Evolutionary conservation across 2,113 vertebrate species (phyloP), one percentile per base, ranked within the genome.

Genomic region (Canis aureus): DNA sequence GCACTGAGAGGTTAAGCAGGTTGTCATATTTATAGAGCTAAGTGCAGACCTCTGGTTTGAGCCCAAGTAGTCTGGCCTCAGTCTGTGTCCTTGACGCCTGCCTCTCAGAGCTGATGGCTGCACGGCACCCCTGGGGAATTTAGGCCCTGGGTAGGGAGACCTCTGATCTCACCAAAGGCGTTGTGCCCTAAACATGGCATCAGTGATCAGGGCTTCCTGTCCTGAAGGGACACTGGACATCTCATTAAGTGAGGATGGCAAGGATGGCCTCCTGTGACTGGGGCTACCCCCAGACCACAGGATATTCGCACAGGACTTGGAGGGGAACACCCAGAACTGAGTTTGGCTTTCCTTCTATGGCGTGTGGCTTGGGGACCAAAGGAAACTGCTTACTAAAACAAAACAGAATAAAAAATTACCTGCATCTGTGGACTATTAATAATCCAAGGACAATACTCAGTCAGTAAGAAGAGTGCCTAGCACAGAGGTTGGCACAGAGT

Each of bases 351-450:
- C 51, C 51, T 11, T 73, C 2, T 35, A 12, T 62, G 43, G 12
- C 62, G 10, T 49, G 17, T 59, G 84, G 62, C 55, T 94, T 57
- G 43, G 69, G 88, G 64, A 94, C 35, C 27, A 59, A 93, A 91
- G 57, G 32, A 66, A 71, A 81, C 22, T 35, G 35, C 64, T 87
- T 38, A 81, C 62, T 6, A 23, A 80, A 87, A 92, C 38, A 32
- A 93, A 66, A 32, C 23, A 35, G 92, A 92, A 23, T 49, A 29
- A 1, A 7, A 90, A 29, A 35, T 55, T 11, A 49, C 64, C 17
- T 87, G 53, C 2, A 5, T 60, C 67, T 88, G 5, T 17, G n/a
- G 67, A 87, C 49, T 66, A 84, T 64, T 76, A 88, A 38, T 64
- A 74, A 95, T 11, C 20, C 1, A 51, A 81, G 81, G 81, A 73